phyloP scores from a whole-genome alignment of 1,140 invertebrate genomes.

The Bilobella aurantiaca region DNA sequence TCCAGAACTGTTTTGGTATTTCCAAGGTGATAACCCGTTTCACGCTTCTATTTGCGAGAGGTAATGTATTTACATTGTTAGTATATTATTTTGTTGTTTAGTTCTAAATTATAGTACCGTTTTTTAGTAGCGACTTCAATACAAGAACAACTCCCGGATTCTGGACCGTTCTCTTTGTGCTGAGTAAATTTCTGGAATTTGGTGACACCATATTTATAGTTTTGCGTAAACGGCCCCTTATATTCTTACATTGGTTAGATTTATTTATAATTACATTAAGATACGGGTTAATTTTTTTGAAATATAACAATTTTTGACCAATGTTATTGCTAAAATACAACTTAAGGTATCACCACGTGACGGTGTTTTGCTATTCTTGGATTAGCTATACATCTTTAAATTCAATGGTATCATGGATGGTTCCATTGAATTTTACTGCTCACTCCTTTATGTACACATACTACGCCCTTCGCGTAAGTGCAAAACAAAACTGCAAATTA shows the following conservation, averaged over 20 bases:
- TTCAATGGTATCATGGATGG: no score
- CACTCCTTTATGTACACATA: constrained; percentile 59
- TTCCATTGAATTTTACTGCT: constrained; percentile 85
- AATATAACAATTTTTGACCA: no score
- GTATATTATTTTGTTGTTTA: no score
- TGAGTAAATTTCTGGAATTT: constrained; percentile 48
- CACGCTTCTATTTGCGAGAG: not conserved
- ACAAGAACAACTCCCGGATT: constrained; percentile 6
- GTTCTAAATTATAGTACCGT: no score
- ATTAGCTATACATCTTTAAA: no score
- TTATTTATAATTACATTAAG: constrained; percentile 31
- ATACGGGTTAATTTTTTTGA: not conserved
- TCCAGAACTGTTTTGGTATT: constrained; percentile 42
- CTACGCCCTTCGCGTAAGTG: constrained; percentile 36
- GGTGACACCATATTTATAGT: constrained; percentile 45
- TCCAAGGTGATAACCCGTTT: constrained; percentile 35
- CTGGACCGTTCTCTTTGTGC: constrained; percentile 40
- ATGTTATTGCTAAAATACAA: not conserved
- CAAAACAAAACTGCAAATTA: no score
- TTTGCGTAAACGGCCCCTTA: constrained; percentile 49
- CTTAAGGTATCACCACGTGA: constrained; percentile 56
- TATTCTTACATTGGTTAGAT: constrained; percentile 50
- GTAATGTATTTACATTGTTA: no score
- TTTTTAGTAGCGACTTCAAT: constrained; percentile 6
- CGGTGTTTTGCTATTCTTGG: constrained; percentile 83